phyloP scores from a whole-genome alignment of 2,888 invertebrate species.

The Cotesia congregata region DNA sequence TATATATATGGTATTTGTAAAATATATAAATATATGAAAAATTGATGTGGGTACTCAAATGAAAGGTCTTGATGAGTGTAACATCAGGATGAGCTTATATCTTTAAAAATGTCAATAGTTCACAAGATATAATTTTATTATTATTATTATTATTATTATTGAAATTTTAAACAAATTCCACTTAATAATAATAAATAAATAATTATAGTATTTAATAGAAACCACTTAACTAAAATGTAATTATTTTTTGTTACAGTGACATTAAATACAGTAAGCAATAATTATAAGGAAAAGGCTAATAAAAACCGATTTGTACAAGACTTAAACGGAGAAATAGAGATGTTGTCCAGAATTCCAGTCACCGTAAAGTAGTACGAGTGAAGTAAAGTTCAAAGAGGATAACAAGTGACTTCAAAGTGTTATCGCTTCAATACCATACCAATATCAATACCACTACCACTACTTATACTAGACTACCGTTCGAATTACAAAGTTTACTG shows the following conservation, averaged over 20 bases:
- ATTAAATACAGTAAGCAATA: neutral
- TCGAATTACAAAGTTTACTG: neutral
- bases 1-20: no score
- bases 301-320: neutral
- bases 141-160: no score
- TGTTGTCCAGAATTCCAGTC: neutral
- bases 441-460: no score
- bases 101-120: no score
- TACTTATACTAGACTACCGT: neutral
- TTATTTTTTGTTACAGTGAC: neutral
- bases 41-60: no score
- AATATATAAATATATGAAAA: no score
- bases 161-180: no score
- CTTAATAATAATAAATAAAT: neutral
- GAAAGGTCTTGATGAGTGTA: no score
- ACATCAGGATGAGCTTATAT: no score
- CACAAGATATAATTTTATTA: no score
- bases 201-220: neutral
- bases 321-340: neutral
- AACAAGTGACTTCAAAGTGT: neutral
- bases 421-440: neutral
- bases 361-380: neutral
- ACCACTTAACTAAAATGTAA: no score
- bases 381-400: neutral
- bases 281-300: neutral